Conservation (phyloP, 2,888 invertebrate genomes). For the Hypercompe scribonia region DNA sequence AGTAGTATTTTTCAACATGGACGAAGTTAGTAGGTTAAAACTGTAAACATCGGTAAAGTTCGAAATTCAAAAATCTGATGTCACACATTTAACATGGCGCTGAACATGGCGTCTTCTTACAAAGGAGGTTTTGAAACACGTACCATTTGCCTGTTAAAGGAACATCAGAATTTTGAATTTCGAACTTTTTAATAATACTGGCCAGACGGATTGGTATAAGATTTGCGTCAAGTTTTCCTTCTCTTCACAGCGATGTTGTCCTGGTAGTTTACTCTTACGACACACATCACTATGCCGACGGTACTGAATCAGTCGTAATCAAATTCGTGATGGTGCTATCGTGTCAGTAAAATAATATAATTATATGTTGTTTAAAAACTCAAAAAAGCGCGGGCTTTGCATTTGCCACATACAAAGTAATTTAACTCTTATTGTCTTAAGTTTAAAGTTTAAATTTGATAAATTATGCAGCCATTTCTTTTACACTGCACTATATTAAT, state of each 20-base stretch:
- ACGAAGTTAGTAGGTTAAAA: too few species aligned
- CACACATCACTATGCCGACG: too few species aligned
- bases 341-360: slow-evolving; percentile 6
- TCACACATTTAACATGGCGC: neutral
- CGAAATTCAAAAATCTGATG: slow-evolving; percentile 5
- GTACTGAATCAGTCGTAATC: neutral
- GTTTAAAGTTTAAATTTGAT: slow-evolving; percentile 4
- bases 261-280: too few species aligned
- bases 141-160: too few species aligned
- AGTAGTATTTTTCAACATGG: neutral
- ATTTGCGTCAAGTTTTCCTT: neutral
- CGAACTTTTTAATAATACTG: too few species aligned
- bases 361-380: slow-evolving; percentile 6
- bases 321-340: neutral
- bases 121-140: too few species aligned
- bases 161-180: too few species aligned
- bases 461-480: slow-evolving; percentile 10
- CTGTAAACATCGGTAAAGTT: slow-evolving; percentile 1
- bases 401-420: neutral
- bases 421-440: neutral
- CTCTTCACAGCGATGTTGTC: too few species aligned
- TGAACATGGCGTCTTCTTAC: too few species aligned
- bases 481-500: slow-evolving; percentile 15
- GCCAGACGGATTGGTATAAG: too few species aligned
- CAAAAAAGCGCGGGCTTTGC: slow-evolving; percentile 19